A percentile compares a stretch with the other conserved stretches of the same genome.
These are phyloP conservation scores for Pelagia noctiluca DNA, from an alignment of 30 jellyfish, hydroid and myxozoan species.

Conservation along the genomic window DNA sequence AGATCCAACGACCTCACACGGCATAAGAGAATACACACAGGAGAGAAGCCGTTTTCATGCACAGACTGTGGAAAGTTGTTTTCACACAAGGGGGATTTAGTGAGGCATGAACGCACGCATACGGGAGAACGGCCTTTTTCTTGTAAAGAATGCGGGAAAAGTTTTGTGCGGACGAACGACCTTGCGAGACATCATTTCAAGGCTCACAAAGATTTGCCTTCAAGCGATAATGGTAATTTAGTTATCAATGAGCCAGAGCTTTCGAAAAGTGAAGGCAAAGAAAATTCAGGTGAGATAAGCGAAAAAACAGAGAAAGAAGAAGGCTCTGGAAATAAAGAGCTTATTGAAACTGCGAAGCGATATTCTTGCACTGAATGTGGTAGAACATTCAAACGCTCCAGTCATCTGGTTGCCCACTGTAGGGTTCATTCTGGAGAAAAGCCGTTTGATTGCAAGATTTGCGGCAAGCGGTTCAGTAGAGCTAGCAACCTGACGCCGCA, in stretches of 20 bases:
- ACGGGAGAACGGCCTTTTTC: slow-evolving; percentile 75
- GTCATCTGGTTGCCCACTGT: slow-evolving; percentile 67
- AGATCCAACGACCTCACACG: slow-evolving; percentile 65
- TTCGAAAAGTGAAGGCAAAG: slow-evolving; percentile 46
- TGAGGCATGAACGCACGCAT: slow-evolving; percentile 72
- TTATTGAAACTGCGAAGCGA: slow-evolving; percentile 1
- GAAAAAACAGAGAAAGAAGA: slow-evolving; percentile 7
- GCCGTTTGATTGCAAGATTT: slow-evolving; percentile 88
- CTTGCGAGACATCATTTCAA: slow-evolving; percentile 64
- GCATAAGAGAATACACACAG: slow-evolving; percentile 76
- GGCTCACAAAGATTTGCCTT: slow-evolving; percentile 55
- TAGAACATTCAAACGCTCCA: slow-evolving; percentile 65
- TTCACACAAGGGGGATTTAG: slow-evolving; percentile 74
- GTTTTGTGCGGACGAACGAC: slow-evolving; percentile 65
- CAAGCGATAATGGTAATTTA: slow-evolving; percentile 51
- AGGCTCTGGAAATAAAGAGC: not conserved
- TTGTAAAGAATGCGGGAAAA: slow-evolving; percentile 56
- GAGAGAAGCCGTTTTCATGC: slow-evolving; percentile 70
- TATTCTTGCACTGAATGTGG: slow-evolving; percentile 74
- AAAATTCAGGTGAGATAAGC: slow-evolving; percentile 28
- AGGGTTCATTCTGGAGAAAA: slow-evolving; percentile 85
- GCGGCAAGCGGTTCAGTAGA: slow-evolving; percentile 94
- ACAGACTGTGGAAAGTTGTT: slow-evolving; percentile 54
- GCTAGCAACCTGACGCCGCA: slow-evolving; percentile 90
- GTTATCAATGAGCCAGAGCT: slow-evolving; percentile 37